phyloP scores from a whole-genome alignment of 2,113 vertebrate genomes.

The Lichenostomus cassidix region DNA sequence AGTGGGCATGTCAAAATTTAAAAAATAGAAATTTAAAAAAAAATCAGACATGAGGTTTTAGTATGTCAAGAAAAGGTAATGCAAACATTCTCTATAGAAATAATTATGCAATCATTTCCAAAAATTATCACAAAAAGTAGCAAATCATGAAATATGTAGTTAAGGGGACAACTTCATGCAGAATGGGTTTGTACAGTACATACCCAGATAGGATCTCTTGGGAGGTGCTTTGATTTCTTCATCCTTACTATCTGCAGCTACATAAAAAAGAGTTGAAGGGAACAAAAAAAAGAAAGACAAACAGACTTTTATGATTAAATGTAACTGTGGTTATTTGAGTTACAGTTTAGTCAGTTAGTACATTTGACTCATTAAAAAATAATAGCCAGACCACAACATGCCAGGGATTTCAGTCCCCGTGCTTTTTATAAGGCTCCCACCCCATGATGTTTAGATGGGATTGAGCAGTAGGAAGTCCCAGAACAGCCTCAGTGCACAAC shows the following conservation, averaged over 20 bases:
- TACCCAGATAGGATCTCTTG: slow-evolving; percentile 94
- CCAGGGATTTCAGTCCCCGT: slow-evolving; percentile 2
- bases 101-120: slow-evolving; percentile 23
- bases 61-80: background rate
- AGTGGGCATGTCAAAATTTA: background rate
- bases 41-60: background rate
- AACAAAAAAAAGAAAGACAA: slow-evolving; percentile 51
- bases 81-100: background rate
- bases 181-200: slow-evolving; percentile 76
- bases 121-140: background rate
- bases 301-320: slow-evolving; percentile 69
- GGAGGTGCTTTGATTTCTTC: slow-evolving; percentile 91
- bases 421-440: background rate
- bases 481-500: background rate
- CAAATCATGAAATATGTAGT: background rate
- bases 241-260: slow-evolving; percentile 94
- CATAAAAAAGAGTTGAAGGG: slow-evolving; percentile 40
- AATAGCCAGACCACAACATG: background rate
- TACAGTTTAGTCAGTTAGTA: slow-evolving; percentile 48
- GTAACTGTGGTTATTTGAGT: slow-evolving; percentile 1
- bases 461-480: background rate
- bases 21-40: background rate
- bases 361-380: background rate
- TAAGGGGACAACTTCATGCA: slow-evolving; percentile 52
- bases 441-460: background rate